Percentiles rank a stretch among this genome's conserved stretches.
Evolutionary conservation across 2,113 vertebrate genomes (phyloP).

Genomic region (Cavia aperea): DNA sequence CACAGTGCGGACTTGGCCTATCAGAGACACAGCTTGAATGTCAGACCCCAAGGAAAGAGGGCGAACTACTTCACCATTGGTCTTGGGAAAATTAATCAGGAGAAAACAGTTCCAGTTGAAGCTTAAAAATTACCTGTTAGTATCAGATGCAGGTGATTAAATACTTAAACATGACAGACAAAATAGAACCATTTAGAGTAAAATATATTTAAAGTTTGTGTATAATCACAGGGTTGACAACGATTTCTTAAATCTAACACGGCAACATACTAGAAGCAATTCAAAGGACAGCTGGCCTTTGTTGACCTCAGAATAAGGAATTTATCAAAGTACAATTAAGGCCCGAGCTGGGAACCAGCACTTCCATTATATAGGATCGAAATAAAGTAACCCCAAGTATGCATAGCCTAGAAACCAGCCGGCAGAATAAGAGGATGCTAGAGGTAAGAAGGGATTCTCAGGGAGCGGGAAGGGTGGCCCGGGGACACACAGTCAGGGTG

Average conservation of each 20-base stretch:
- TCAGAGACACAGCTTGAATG: neutral
- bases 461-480: neutral
- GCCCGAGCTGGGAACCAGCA: neutral
- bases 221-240: neutral
- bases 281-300: neutral
- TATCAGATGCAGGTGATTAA: neutral
- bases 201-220: neutral
- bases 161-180: neutral
- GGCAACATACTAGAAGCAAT: neutral
- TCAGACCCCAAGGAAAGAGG: neutral
- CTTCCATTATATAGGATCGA: neutral
- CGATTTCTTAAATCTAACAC: neutral
- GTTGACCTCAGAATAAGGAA: slow-evolving; percentile 5
- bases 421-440: neutral
- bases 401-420: neutral
- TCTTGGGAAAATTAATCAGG: neutral
- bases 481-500: neutral
- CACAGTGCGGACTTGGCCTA: neutral
- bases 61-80: neutral
- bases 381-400: neutral
- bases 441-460: neutral
- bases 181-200: neutral
- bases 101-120: neutral
- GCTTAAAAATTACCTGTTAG: neutral
- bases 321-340: neutral